These are phyloP conservation scores for Calameuta pallipes DNA, from an alignment of 2,888 invertebrate genomes.

Conservation along the genomic window DNA sequence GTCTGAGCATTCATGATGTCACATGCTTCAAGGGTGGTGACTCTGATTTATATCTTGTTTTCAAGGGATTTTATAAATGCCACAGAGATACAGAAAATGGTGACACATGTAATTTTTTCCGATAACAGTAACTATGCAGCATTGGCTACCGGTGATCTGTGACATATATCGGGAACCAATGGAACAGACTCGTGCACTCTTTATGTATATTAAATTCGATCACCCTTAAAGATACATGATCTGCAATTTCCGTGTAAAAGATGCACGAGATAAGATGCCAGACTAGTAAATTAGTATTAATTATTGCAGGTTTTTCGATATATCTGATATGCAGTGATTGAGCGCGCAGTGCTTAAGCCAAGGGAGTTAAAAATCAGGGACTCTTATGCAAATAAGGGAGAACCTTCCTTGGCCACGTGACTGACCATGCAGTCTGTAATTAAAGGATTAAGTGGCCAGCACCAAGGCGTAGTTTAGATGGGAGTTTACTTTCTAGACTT, in stretches of 20 bases:
- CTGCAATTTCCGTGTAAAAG: too few relatives aligned
- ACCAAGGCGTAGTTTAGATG: slow-evolving; percentile 35
- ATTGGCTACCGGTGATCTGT: background rate
- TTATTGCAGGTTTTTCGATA: too few relatives aligned
- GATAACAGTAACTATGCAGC: background rate
- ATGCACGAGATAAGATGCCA: too few relatives aligned
- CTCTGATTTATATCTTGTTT: background rate
- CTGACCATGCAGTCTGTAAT: slow-evolving; percentile 30
- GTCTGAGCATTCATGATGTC: background rate
- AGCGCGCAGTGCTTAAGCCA: background rate
- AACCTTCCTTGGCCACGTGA: background rate
- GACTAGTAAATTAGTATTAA: too few relatives aligned
- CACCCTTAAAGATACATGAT: too few relatives aligned
- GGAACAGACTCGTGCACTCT: background rate
- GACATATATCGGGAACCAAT: background rate
- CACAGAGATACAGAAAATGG: background rate
- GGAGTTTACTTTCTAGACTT: slow-evolving; percentile 39
- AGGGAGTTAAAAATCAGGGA: background rate
- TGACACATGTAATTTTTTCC: too few relatives aligned
- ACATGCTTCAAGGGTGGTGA: background rate
- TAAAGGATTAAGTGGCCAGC: slow-evolving; percentile 49
- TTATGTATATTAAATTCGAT: too few relatives aligned
- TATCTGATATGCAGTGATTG: background rate
- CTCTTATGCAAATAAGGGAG: background rate
- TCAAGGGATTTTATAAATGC: background rate